These are phyloP conservation scores for Zaprionus gabonicus DNA, from an alignment of 1,140 invertebrate genomes.

Conservation along the genomic window DNA sequence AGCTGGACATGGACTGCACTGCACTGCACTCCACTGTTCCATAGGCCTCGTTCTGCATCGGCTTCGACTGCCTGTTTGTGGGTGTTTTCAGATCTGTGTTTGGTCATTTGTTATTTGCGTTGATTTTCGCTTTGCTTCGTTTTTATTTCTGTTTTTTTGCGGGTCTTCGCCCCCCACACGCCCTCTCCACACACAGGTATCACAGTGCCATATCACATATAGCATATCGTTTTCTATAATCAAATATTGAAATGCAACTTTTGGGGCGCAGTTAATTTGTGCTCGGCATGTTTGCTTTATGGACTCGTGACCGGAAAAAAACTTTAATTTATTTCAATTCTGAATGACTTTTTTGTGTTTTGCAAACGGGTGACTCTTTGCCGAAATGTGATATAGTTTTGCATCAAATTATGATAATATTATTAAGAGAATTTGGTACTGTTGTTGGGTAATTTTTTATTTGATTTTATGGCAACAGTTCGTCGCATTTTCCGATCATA, in stretches of 20 bases:
- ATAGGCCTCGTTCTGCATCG: conserved; percentile 6
- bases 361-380: no score
- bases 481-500: no score
- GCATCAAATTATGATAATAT: no score
- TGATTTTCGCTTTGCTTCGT: conserved; percentile 57
- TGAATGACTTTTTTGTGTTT: not conserved
- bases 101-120: conserved; percentile 79
- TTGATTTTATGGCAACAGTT: no score
- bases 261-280: conserved; percentile 44
- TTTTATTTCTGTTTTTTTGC: not conserved
- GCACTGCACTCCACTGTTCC: not conserved
- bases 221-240: conserved; percentile 67
- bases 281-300: conserved; percentile 21
- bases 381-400: no score
- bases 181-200: not conserved
- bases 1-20: conserved; percentile 1
- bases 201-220: conserved; percentile 3
- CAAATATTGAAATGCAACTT: conserved; percentile 69
- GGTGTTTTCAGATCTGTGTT: conserved; percentile 41
- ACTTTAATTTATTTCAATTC: not conserved
- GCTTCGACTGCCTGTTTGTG: conserved; percentile 22
- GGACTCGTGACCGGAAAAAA: conserved; percentile 10
- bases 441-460: no score
- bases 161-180: not conserved
- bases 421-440: no score